phyloP scores from a whole-genome alignment of 2,113 vertebrate genomes.

The Leucosticte australis region DNA sequence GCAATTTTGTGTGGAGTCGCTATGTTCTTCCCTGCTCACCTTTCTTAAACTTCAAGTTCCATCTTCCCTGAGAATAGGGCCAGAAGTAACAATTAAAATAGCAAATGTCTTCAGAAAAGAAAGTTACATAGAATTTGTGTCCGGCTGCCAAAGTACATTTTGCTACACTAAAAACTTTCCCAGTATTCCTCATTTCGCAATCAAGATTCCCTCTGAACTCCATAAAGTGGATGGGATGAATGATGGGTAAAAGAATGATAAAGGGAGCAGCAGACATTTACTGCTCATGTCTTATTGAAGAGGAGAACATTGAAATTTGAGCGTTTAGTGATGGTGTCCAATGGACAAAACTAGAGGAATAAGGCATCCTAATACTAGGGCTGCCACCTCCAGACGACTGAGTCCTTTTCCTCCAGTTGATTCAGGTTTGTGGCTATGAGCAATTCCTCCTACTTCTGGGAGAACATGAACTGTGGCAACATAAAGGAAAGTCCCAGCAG shows the following conservation, averaged over 20 bases:
- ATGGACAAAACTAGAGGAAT: conserved; percentile 93
- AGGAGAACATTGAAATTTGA: conserved; percentile 19
- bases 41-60: conserved; percentile 65
- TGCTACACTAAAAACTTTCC: conserved; percentile 63
- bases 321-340: conserved; percentile 90
- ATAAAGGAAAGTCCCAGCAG: conserved; percentile 97
- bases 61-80: conserved; percentile 82
- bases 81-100: conserved; percentile 71
- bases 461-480: conserved; percentile 98
- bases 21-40: conserved; percentile 52
- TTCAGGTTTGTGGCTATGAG: conserved; percentile 88
- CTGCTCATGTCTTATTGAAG: conserved; percentile 38
- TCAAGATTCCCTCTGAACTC: conserved; percentile 64
- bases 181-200: conserved; percentile 39
- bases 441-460: conserved; percentile 92
- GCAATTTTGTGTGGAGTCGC: conserved; percentile 37
- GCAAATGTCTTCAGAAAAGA: conserved; percentile 66
- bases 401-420: conserved; percentile 86
- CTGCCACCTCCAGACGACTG: conserved; percentile 90
- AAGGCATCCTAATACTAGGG: conserved; percentile 93
- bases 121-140: conserved; percentile 51
- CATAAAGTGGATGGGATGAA: conserved; percentile 62
- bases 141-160: conserved; percentile 51
- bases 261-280: conserved; percentile 40
- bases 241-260: conserved; percentile 51